Base-by-base conservation (phyloP, 2,888 invertebrate species). In the Heliconius ethilla region DNA sequence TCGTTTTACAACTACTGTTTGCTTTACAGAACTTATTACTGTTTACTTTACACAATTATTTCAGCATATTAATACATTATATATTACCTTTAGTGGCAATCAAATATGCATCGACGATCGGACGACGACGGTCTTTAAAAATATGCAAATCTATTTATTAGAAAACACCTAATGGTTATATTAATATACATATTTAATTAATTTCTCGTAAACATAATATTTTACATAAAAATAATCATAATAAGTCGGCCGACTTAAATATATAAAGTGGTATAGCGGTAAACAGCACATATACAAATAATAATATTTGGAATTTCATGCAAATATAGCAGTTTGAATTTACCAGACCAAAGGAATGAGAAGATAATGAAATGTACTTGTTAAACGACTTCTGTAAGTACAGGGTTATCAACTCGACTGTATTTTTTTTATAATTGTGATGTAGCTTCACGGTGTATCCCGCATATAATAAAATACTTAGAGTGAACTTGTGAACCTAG, bases 141-240 rank as follows among this genome's bases (percentile, higher is more conserved):
- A 51, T 51, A 51, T 51, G 7, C 51, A 51, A n/a, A 66, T 37
- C 0, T 40, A 40, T 67, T 27, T 37, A 40, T 40, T 67, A 67
- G 67, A 67, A 67, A 67, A 15, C 37, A 67, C 2, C 18, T 51
- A 51, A 22, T 51, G 51, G 51, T 1, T 51, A 51, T 51, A 51
- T 22, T n/a, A 67, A 67, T 67, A 67, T 37, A 67, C 67, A 67
- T 40, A 67, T n/a, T 67, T 37, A 67, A 37, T n/a, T 37, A 67
- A 5, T 67, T 7, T 1, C 33, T 33, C 33, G 33, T 33, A 9
- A 33, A 33, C 67, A 67, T 37, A 22, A 37, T 37, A 67, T n/a
- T 37, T 5, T 67, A 67, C 4, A 67, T 37, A 11, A 33, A 66
- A 33, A 37, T 6, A 67, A 67, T 37, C n/a, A 37, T 37, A 0